Conservation (phyloP, 2,888 invertebrate genomes). For the Synergus japonicus region DNA sequence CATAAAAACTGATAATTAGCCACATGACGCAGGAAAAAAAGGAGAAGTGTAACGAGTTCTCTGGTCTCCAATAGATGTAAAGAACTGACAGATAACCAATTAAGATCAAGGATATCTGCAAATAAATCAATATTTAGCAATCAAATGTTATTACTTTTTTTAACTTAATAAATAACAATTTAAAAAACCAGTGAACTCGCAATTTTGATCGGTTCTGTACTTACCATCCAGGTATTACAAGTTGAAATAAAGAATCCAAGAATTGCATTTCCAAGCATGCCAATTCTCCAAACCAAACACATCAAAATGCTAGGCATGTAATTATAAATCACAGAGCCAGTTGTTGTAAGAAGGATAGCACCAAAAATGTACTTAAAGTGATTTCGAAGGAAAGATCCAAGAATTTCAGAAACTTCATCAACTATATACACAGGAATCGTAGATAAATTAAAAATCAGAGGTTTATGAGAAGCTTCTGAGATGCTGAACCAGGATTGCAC, state of each 20-base stretch:
- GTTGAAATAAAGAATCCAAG: conserved; percentile 79
- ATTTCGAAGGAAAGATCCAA: conserved; percentile 83
- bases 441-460: conserved; percentile 81
- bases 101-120: conserved; percentile 84
- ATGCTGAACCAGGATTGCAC: conserved; percentile 89
- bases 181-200: background rate
- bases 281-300: conserved; percentile 81
- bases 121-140: conserved; percentile 62
- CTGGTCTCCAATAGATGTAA: conserved; percentile 87
- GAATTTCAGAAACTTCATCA: conserved; percentile 86
- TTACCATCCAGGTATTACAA: conserved; percentile 80
- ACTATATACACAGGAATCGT: conserved; percentile 87
- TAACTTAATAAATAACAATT: conserved; percentile 9
- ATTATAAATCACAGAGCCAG: conserved; percentile 83
- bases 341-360: conserved; percentile 75
- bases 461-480: conserved; percentile 83
- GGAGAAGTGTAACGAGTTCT: conserved; percentile 83
- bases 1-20: conserved; percentile 86
- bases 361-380: conserved; percentile 82
- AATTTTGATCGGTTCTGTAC: background rate
- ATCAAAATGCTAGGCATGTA: conserved; percentile 84
- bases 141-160: background rate
- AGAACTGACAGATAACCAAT: conserved; percentile 85
- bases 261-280: conserved; percentile 74
- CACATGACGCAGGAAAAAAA: conserved; percentile 86